phyloP scores from a whole-genome alignment of 2,888 invertebrate species.

The Thera britannica region DNA sequence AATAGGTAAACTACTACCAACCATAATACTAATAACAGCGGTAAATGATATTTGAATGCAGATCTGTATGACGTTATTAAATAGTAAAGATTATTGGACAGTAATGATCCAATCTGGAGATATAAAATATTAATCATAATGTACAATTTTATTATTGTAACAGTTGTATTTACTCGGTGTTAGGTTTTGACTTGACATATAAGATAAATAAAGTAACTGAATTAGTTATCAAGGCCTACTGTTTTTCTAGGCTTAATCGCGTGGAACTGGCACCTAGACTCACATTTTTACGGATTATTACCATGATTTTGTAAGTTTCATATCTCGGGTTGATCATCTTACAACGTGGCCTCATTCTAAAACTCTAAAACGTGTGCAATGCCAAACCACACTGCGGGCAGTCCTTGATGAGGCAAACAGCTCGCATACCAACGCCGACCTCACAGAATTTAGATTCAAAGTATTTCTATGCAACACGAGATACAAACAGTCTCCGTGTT shows the following conservation, averaged over 20 bases:
- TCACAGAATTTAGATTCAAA: constrained; percentile 23
- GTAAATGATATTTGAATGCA: not conserved
- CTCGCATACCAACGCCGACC: constrained; percentile 15
- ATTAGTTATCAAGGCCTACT: too few relatives aligned
- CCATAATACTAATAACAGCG: not conserved
- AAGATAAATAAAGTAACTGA: not conserved
- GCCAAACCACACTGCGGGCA: constrained; percentile 9
- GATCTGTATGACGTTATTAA: constrained; percentile 2
- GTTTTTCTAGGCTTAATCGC: too few relatives aligned
- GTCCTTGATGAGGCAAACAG: constrained; percentile 16
- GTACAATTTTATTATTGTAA: not conserved
- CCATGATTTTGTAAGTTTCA: too few relatives aligned
- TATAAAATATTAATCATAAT: constrained; percentile 14
- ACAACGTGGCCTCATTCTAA: too few relatives aligned
- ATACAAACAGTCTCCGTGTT: constrained; percentile 8
- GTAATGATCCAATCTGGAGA: constrained; percentile 7
- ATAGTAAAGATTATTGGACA: constrained; percentile 9
- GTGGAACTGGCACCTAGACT: too few relatives aligned
- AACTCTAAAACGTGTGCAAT: too few relatives aligned
- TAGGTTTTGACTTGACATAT: not conserved
- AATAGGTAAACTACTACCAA: not conserved
- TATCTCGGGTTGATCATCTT: too few relatives aligned
- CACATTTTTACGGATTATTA: too few relatives aligned
- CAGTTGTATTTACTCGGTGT: not conserved
- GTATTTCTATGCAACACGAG: constrained; percentile 19